Conservation (phyloP, 30 jellyfish, hydroid and myxozoan genomes). For the Cassiopea xamachana region DNA sequence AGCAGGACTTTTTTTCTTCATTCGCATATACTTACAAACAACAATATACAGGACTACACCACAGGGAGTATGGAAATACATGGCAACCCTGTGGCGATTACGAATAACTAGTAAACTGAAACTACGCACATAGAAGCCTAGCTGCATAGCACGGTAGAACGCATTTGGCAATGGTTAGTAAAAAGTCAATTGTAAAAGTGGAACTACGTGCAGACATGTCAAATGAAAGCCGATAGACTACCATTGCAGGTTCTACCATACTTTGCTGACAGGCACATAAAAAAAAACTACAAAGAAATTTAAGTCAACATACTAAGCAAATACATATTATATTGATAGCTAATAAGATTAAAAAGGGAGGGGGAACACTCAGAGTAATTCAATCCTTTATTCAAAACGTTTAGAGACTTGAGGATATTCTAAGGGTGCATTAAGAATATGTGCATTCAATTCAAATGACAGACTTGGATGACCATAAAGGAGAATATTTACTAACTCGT, state of each 20-base stretch:
- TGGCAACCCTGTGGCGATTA: background rate
- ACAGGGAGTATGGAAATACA: background rate
- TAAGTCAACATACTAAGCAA: background rate
- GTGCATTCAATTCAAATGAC: background rate
- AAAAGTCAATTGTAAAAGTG: background rate
- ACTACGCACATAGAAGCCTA: background rate
- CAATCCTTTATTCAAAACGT: background rate
- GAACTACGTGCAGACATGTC: background rate
- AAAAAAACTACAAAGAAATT: background rate
- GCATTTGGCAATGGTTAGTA: background rate
- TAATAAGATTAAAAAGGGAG: background rate
- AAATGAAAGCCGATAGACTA: too few relatives aligned
- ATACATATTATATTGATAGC: background rate
- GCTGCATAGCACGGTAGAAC: background rate
- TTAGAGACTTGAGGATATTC: background rate
- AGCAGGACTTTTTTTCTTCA: background rate
- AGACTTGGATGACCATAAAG: slow-evolving; percentile 1
- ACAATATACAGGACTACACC: background rate
- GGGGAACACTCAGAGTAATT: background rate
- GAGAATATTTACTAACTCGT: background rate
- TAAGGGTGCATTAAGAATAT: background rate
- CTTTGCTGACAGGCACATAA: background rate
- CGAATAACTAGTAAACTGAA: background rate
- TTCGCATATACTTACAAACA: background rate
- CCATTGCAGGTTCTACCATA: background rate